Evolutionary conservation across 1,140 invertebrate genomes (phyloP), one percentile per base, ranked within the genome.

Genomic region (Matsumurasca onukii): DNA sequence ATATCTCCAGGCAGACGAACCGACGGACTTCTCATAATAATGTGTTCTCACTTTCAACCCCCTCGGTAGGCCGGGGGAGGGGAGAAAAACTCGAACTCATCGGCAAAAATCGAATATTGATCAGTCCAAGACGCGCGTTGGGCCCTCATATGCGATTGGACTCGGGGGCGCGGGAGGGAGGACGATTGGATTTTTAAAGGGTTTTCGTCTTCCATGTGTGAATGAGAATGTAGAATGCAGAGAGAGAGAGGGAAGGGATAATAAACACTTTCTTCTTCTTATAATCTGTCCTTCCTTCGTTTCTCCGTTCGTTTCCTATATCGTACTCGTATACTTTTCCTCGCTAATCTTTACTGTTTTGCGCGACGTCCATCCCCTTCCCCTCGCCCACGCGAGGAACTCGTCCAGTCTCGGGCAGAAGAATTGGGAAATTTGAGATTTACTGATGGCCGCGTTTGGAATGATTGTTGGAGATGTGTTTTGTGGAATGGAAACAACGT

Each of bases 101-200:
- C 62, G 62, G 62, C 62, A 65, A 65, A 65, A 65, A 65, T 65
- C 62, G 62, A 65, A 65, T 65, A 65, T 65, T 65, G 62, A 65
- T 65, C 62, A 65, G 62, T 48, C 62, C 39, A 17, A 25, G 24
- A 31, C 29, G 39, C n/a, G 61, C 15, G 29, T 65, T 65, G 24
- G 48, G 45, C 62, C 62, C 62, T 65, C 34, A 65, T 65, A 45
- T 65, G 62, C 31, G 34, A 63, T 63, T 31, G 34, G 61, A 17
- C 31, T 20, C 20, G 62, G 62, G 31, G n/a, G 62, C 22, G 62
- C 22, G 5, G 9, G n/a, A 22, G 39, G 34, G 22, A 22, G 39
- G 39, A 17, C n/a, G 24, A 22, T 65, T 17, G 62, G 24, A 22
- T 65, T 65, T 65, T 65, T 22, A 65, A 65, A 25, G 62, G 62